A percentile compares a stretch with the other conserved stretches of the same genome.
These are phyloP conservation scores for Catocala nupta DNA, from an alignment of 2,888 invertebrate species.

Conservation along the genomic window DNA sequence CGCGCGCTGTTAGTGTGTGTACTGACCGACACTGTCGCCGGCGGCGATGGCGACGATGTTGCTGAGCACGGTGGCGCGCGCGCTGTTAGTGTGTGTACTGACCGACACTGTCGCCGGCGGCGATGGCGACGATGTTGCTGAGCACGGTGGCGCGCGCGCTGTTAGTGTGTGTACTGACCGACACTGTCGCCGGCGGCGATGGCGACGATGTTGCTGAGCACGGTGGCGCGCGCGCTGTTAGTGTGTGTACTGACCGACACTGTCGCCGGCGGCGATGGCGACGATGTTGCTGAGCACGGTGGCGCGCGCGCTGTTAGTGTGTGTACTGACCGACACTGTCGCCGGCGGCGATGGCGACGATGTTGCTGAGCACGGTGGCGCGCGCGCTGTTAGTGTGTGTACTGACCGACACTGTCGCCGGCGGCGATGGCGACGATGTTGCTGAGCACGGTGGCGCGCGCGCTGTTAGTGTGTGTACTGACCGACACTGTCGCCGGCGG, in stretches of 20 bases:
- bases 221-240: constrained; percentile 97
- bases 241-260: constrained; percentile 87
- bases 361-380: constrained; percentile 97
- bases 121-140: constrained; percentile 98
- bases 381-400: constrained; percentile 90
- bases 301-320: constrained; percentile 94
- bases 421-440: constrained; percentile 99
- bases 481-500: constrained; percentile 96
- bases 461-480: constrained; percentile 69
- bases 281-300: constrained; percentile 98
- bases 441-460: constrained; percentile 97
- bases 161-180: constrained; percentile 66
- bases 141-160: constrained; percentile 97
- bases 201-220: constrained; percentile 97
- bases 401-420: constrained; percentile 93
- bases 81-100: constrained; percentile 69
- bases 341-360: constrained; percentile 98
- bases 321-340: constrained; percentile 91
- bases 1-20: constrained; percentile 90
- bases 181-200: constrained; percentile 98
- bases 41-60: constrained; percentile 99
- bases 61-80: constrained; percentile 97
- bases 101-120: constrained; percentile 96
- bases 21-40: constrained; percentile 93
- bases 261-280: constrained; percentile 98